phyloP scores from a whole-genome alignment of 2,113 vertebrate species.

The Peucedramus taeniatus region DNA sequence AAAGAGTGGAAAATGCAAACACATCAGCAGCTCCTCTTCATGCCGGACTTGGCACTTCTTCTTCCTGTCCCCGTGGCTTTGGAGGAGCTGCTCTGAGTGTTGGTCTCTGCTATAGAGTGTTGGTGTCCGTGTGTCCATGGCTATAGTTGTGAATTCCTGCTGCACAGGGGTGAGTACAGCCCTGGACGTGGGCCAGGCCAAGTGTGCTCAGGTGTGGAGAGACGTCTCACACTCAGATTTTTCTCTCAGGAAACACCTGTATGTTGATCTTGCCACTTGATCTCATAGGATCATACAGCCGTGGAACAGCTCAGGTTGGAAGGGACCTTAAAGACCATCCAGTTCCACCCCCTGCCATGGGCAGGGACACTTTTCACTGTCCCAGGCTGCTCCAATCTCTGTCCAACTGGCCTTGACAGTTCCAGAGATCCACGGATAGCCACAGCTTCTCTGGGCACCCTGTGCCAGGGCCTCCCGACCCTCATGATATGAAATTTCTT shows the following conservation, averaged over 20 bases:
- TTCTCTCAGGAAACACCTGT: neutral
- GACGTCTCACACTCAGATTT: neutral
- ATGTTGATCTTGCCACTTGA: neutral
- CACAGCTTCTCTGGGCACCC: neutral
- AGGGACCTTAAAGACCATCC: neutral
- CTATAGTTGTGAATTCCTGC: rapidly evolving
- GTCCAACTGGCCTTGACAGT: rapidly evolving
- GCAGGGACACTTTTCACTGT: neutral
- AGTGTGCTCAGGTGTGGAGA: neutral
- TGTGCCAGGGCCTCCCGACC: neutral
- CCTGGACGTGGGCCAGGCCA: rapidly evolving
- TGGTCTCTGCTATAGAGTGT: neutral
- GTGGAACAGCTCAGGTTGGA: neutral
- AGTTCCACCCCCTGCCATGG: rapidly evolving
- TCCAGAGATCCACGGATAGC: neutral
- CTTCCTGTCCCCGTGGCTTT: rapidly evolving
- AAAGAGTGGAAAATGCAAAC: neutral
- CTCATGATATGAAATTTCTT: neutral
- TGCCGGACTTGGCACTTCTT: rapidly evolving
- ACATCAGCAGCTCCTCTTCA: neutral
- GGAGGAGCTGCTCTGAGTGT: neutral
- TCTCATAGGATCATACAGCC: neutral
- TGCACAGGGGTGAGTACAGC: rapidly evolving
- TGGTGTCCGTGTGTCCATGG: rapidly evolving
- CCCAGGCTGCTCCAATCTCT: rapidly evolving